Evolutionary conservation across 30 jellyfish, hydroid and myxozoan species (phyloP).

Genomic region (Euphysa ruthae): DNA sequence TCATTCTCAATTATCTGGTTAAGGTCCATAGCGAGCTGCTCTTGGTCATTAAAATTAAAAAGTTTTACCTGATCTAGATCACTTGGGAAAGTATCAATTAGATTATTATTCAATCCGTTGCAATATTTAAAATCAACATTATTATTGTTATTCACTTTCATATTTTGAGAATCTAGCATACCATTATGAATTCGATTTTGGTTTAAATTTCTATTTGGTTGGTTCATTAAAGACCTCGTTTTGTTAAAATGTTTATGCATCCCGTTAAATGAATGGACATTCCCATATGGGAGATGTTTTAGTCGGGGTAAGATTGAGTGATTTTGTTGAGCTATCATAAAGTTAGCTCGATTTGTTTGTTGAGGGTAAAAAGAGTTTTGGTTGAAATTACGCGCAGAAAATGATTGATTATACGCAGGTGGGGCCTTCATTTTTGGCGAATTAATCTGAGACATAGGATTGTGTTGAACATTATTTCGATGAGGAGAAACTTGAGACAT

Average conservation of each 20-base stretch:
- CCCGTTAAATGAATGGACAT: too few relatives aligned
- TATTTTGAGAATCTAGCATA: neutral
- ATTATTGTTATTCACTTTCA: conserved; percentile 12
- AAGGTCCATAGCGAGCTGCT: conserved; percentile 83
- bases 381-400: conserved; percentile 16
- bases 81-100: conserved; percentile 47
- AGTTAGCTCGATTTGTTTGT: neutral
- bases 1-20: conserved; percentile 77
- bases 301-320: too few relatives aligned
- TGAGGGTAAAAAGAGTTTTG: conserved; percentile 10
- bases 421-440: conserved; percentile 84
- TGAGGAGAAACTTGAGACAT: too few relatives aligned
- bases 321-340: too few relatives aligned
- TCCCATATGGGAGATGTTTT: too few relatives aligned
- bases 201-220: too few relatives aligned
- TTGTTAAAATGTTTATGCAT: too few relatives aligned
- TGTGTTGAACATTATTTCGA: too few relatives aligned
- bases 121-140: too few relatives aligned
- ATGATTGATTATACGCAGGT: conserved; percentile 57
- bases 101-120: neutral
- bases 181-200: neutral
- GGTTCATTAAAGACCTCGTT: too few relatives aligned
- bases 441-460: conserved; percentile 45
- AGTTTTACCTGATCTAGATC: conserved; percentile 82
- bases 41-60: conserved; percentile 73